Conservation (phyloP, 2,797 vertebrate species). For the Hoplostethus mediterraneus region DNA sequence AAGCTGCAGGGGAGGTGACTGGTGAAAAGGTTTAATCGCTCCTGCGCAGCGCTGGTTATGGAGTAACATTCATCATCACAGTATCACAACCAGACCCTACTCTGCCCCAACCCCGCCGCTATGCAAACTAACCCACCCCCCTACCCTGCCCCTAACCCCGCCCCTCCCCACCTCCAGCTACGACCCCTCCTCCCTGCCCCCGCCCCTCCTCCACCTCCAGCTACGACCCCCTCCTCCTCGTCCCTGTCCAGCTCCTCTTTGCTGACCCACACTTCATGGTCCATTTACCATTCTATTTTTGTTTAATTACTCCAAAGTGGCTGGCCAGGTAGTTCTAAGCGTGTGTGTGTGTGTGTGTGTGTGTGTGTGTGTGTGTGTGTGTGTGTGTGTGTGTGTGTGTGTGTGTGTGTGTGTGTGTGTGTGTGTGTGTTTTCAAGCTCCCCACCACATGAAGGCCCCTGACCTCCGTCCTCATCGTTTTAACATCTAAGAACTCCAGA, state of each 20-base stretch:
- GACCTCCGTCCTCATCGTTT: constrained; percentile 2
- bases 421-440: background rate
- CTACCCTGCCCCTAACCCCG: background rate
- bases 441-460: background rate
- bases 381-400: background rate
- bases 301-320: constrained; percentile 67
- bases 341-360: constrained; percentile 4
- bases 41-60: constrained; percentile 40
- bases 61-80: constrained; percentile 65
- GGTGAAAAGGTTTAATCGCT: constrained; percentile 58
- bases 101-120: constrained; percentile 24
- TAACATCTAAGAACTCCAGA: constrained; percentile 29
- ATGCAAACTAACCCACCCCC: constrained; percentile 1
- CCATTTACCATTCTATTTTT: constrained; percentile 70
- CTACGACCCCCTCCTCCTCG: constrained; percentile 6
- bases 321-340: constrained; percentile 38
- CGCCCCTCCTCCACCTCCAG: background rate
- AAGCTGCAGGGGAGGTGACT: constrained; percentile 54
- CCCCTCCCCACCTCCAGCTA: background rate
- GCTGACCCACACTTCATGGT: constrained; percentile 53
- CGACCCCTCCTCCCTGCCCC: background rate
- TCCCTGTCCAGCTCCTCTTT: constrained; percentile 31
- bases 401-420: background rate
- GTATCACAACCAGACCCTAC: constrained; percentile 48
- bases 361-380: background rate